A percentile compares a stretch with the other conserved stretches of the same genome.
phyloP scores from a whole-genome alignment of 2,797 vertebrate genomes.

The Cottoperca gobio region DNA sequence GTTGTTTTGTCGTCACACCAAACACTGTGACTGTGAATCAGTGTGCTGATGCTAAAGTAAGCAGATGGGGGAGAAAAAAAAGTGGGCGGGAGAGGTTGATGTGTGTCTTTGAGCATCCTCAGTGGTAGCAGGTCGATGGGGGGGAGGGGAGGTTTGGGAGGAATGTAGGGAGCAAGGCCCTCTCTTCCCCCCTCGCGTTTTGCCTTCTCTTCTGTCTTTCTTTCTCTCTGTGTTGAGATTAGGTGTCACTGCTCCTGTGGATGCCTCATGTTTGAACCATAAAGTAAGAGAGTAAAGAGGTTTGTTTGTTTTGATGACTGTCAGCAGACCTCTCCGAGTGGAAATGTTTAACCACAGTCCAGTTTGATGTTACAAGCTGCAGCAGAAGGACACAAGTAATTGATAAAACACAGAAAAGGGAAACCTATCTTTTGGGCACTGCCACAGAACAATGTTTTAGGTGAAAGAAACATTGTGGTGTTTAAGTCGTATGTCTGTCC shows the following conservation, averaged over 20 bases:
- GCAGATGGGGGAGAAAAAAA: constrained; percentile 31
- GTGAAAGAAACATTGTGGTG: constrained; percentile 19
- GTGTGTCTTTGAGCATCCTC: constrained; percentile 81
- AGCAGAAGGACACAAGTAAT: constrained; percentile 52
- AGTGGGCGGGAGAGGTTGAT: constrained; percentile 34
- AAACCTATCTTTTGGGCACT: constrained; percentile 5
- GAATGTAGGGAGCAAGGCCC: constrained; percentile 91
- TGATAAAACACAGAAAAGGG: constrained; percentile 58
- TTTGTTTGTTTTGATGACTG: constrained; percentile 77
- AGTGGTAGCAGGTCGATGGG: constrained; percentile 78
- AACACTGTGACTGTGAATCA: constrained; percentile 46
- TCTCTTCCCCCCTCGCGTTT: constrained; percentile 42
- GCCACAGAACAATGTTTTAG: constrained; percentile 39
- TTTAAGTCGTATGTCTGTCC: constrained; percentile 1
- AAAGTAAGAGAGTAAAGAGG: constrained; percentile 59
- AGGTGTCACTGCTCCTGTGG: constrained; percentile 72
- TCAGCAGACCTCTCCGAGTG: constrained; percentile 57
- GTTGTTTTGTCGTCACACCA: constrained; percentile 57
- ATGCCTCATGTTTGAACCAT: constrained; percentile 67
- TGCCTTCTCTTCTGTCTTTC: constrained; percentile 40
- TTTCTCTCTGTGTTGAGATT: constrained; percentile 69
- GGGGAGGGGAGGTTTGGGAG: constrained; percentile 80
- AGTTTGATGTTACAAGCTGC: constrained; percentile 57
- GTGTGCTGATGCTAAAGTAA: constrained; percentile 53
- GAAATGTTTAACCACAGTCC: constrained; percentile 75